Evolutionary conservation across 2,113 vertebrate genomes (phyloP).

Genomic region (Poeciliopsis turrubarensis): DNA sequence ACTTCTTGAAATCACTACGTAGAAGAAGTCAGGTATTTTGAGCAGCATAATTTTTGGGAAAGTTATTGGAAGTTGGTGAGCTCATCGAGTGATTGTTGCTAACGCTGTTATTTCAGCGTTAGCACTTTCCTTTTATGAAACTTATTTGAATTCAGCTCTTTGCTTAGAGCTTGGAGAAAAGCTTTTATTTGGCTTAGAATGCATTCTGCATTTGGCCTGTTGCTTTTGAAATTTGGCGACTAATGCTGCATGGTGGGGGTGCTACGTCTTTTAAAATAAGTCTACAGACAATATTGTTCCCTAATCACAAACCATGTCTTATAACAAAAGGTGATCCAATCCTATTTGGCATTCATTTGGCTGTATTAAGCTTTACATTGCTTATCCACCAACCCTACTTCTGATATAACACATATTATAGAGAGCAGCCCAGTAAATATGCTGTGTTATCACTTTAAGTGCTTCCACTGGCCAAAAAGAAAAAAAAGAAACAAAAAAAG

Average conservation of each 20-base stretch:
- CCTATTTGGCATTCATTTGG: slow-evolving; percentile 38
- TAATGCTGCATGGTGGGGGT: slow-evolving; percentile 34
- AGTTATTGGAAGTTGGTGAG: slow-evolving; percentile 2
- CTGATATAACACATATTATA: slow-evolving; percentile 53
- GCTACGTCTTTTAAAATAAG: slow-evolving; percentile 39
- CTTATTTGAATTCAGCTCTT: too few relatives aligned
- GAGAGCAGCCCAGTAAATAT: slow-evolving; percentile 52
- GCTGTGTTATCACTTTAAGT: slow-evolving; percentile 63
- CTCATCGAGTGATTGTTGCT: neutral
- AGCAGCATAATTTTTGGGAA: slow-evolving; percentile 7
- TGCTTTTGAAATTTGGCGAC: slow-evolving; percentile 21
- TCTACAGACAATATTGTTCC: slow-evolving; percentile 32
- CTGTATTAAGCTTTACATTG: slow-evolving; percentile 37
- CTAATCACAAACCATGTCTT: slow-evolving; percentile 42
- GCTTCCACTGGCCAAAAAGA: slow-evolving; percentile 44
- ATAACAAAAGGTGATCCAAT: slow-evolving; percentile 27
- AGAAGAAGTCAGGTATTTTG: slow-evolving; percentile 17
- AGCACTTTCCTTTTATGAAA: too few relatives aligned
- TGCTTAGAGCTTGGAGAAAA: slow-evolving; percentile 16
- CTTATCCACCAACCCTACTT: slow-evolving; percentile 47
- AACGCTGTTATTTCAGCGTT: slow-evolving; percentile 3
- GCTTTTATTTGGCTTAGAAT: slow-evolving; percentile 11
- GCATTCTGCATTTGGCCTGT: slow-evolving; percentile 15
- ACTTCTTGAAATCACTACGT: slow-evolving; percentile 27
- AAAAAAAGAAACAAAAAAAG: slow-evolving; percentile 18